Conservation (phyloP, 2,888 invertebrate genomes). For the Drosophila engyochracea region DNA sequence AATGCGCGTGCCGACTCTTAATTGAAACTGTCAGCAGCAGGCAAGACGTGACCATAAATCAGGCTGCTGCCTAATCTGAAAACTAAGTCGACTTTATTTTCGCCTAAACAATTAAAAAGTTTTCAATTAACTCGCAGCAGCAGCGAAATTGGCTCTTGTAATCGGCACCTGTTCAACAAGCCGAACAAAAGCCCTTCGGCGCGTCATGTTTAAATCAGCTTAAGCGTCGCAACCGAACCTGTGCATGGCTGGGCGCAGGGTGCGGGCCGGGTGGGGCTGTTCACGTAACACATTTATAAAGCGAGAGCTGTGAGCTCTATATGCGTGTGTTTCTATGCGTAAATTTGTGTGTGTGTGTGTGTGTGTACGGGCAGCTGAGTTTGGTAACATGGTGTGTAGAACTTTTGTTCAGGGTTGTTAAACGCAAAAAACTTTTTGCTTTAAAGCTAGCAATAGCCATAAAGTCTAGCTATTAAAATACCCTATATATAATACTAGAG, state of each 20-base stretch:
- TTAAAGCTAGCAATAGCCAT: slow-evolving; percentile 43
- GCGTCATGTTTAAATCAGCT: slow-evolving; percentile 54
- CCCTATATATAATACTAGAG: background rate
- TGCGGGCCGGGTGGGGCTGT: background rate
- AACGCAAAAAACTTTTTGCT: slow-evolving; percentile 38
- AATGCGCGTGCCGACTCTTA: slow-evolving; percentile 53
- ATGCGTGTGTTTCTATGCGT: slow-evolving; percentile 13
- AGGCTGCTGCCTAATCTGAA: slow-evolving; percentile 40
- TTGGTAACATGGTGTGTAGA: slow-evolving; percentile 41
- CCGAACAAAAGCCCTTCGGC: slow-evolving; percentile 51
- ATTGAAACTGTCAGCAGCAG: slow-evolving; percentile 78
- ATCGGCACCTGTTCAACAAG: slow-evolving; percentile 79
- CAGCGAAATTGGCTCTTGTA: slow-evolving; percentile 73
- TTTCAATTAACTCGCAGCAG: slow-evolving; percentile 74
- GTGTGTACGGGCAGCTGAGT: slow-evolving; percentile 52
- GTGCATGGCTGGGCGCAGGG: background rate
- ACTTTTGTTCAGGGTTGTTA: slow-evolving; percentile 59
- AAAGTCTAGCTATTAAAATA: slow-evolving; percentile 10
- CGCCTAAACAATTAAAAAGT: slow-evolving; percentile 75
- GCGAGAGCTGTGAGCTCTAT: slow-evolving; percentile 61
- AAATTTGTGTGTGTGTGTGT: slow-evolving; percentile 9
- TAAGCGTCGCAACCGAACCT: slow-evolving; percentile 33
- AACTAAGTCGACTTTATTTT: slow-evolving; percentile 62
- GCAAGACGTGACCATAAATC: slow-evolving; percentile 65
- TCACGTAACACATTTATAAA: slow-evolving; percentile 79